These are phyloP conservation scores for Dendrocincla tyrannina DNA, from an alignment of 2,797 vertebrate genomes.

Conservation along the genomic window DNA sequence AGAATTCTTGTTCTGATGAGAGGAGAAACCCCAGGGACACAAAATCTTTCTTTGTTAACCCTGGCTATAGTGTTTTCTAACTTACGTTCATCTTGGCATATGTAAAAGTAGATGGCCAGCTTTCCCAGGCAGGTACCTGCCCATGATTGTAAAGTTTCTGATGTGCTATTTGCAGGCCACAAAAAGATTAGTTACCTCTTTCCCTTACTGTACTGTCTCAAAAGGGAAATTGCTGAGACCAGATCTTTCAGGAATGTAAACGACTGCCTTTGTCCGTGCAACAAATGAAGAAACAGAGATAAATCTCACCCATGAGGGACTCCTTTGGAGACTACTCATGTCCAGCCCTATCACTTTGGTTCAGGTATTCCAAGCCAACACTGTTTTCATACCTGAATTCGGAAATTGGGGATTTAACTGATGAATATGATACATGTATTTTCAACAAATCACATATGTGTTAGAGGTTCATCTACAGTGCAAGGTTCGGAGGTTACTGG, in stretches of 20 bases:
- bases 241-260: not conserved
- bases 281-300: not conserved
- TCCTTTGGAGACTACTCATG: not conserved
- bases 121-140: constrained; percentile 18
- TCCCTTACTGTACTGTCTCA: not conserved
- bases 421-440: not conserved
- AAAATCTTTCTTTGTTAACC: not conserved
- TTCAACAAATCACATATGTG: not conserved
- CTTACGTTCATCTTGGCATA: not conserved
- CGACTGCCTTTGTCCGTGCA: not conserved
- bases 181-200: not conserved
- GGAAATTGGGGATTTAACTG: not conserved
- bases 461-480: not conserved
- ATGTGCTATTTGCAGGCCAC: not conserved
- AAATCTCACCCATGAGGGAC: not conserved
- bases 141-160: not conserved
- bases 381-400: not conserved
- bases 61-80: not conserved
- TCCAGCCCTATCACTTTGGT: not conserved
- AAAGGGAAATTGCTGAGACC: constrained; percentile 13
- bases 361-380: not conserved
- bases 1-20: not conserved
- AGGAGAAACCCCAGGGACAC: not conserved
- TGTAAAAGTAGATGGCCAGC: not conserved
- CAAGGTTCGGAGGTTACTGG: not conserved